phyloP scores from a whole-genome alignment of 2,113 vertebrate species.

The Anas platyrhynchos region DNA sequence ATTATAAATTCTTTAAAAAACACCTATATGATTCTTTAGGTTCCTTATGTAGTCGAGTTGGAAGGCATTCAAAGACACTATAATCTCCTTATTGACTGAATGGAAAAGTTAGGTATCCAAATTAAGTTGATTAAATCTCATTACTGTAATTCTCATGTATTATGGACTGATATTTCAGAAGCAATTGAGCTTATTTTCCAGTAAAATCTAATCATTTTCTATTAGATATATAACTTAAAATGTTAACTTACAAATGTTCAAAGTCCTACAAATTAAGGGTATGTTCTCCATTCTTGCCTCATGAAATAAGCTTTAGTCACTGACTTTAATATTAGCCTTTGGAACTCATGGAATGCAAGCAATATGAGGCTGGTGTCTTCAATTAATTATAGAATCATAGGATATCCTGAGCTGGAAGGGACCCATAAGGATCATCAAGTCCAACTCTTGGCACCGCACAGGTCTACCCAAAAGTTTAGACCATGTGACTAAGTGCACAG shows the following conservation, averaged over 20 bases:
- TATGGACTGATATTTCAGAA: not conserved
- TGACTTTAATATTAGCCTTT: not conserved
- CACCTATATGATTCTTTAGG: not conserved
- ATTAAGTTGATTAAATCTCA: not conserved
- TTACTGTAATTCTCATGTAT: not conserved
- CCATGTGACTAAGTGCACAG: no score
- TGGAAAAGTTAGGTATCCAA: not conserved
- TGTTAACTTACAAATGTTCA: not conserved
- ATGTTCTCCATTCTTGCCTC: not conserved
- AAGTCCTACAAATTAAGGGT: not conserved
- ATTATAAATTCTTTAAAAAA: not conserved
- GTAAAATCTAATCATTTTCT: not conserved
- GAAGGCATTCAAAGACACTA: not conserved
- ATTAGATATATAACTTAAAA: not conserved
- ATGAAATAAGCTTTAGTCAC: not conserved
- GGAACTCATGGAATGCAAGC: not conserved
- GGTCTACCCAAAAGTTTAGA: no score
- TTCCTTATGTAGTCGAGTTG: not conserved
- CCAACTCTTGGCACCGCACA: no score
- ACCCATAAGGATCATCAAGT: no score
- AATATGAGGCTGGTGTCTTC: not conserved
- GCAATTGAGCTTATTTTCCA: not conserved
- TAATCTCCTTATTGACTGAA: not conserved
- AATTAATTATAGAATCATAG: not conserved
- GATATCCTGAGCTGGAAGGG: no score